These are phyloP conservation scores for Mus pahari DNA, from an alignment of 2,113 vertebrate species.

Conservation along the genomic window DNA sequence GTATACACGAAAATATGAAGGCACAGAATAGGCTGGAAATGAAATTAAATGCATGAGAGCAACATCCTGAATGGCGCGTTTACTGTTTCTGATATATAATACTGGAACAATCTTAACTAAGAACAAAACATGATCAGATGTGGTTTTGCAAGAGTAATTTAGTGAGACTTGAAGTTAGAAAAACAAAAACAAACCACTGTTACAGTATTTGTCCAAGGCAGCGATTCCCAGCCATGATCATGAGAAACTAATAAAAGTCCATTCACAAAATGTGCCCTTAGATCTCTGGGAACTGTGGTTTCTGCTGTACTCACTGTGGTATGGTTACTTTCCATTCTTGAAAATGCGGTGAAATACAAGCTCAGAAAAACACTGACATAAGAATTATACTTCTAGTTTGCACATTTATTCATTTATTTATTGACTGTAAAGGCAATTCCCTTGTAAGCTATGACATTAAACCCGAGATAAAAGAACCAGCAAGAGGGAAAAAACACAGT, in stretches of 20 bases:
- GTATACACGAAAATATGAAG: background rate
- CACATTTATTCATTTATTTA: background rate
- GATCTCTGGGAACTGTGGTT: background rate
- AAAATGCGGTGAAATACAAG: background rate
- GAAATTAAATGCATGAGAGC: background rate
- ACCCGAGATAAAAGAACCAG: background rate
- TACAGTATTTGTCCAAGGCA: background rate
- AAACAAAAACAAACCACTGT: background rate
- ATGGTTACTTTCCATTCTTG: background rate
- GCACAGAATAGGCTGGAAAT: background rate
- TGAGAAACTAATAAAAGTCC: background rate
- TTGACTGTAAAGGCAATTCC: background rate
- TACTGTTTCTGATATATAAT: background rate
- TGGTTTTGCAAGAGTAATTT: slow-evolving; percentile 38
- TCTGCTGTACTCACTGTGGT: background rate
- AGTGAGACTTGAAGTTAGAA: slow-evolving; percentile 13
- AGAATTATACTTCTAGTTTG: background rate
- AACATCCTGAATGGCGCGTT: background rate
- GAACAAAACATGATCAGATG: background rate
- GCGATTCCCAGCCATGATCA: background rate
- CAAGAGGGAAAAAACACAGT: background rate
- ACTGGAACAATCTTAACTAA: background rate
- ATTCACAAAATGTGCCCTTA: background rate
- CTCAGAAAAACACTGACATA: background rate
- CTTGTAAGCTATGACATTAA: background rate